phyloP scores from a whole-genome alignment of 2,797 vertebrate genomes.

The Tokudaia tokunoshimensis region DNA sequence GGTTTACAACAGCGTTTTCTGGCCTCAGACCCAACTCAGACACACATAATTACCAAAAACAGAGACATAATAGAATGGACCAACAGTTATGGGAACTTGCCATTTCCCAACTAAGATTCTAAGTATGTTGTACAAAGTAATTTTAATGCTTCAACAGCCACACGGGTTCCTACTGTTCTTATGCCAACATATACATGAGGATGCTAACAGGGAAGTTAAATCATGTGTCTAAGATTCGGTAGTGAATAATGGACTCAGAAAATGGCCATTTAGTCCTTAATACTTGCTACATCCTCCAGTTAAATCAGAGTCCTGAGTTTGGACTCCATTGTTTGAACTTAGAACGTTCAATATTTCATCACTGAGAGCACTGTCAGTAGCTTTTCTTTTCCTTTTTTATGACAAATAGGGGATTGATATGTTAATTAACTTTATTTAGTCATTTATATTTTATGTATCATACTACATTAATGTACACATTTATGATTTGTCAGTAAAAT shows the following conservation, averaged over 20 bases:
- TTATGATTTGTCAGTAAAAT: too few relatives aligned
- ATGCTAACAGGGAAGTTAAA: background rate
- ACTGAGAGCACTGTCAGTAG: background rate
- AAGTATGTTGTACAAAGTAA: background rate
- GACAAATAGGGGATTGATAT: too few relatives aligned
- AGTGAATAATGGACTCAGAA: background rate
- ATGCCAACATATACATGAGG: background rate
- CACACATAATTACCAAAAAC: background rate
- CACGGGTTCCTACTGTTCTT: background rate
- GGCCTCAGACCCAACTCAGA: background rate
- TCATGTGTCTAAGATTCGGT: too few relatives aligned
- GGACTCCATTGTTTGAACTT: background rate
- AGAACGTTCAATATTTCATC: background rate
- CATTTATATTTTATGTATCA: too few relatives aligned
- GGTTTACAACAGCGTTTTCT: background rate
- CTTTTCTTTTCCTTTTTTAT: too few relatives aligned
- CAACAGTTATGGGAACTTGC: background rate
- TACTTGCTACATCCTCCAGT: background rate
- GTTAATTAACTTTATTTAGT: too few relatives aligned
- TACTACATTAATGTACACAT: too few relatives aligned
- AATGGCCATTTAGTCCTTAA: background rate
- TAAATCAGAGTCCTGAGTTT: background rate
- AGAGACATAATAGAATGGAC: background rate
- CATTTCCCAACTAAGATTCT: background rate
- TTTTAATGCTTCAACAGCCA: background rate